phyloP scores from a whole-genome alignment of 2,113 vertebrate genomes.

The Tylochromis polylepis region DNA sequence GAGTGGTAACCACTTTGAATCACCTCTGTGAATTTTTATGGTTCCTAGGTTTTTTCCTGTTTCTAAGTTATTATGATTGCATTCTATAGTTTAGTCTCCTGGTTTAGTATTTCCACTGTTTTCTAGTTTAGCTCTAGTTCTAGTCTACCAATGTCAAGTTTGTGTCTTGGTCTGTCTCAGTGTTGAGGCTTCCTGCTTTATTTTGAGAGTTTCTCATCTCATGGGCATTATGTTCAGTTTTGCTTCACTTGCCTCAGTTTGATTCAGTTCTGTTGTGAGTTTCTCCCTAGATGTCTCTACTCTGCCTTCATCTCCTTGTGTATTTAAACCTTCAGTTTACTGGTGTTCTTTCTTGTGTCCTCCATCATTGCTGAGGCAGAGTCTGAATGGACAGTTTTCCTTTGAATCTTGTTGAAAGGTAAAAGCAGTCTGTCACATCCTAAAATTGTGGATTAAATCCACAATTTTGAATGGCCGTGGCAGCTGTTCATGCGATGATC shows the following conservation, averaged over 20 bases:
- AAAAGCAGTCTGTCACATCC: not conserved
- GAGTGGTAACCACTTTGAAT: not conserved
- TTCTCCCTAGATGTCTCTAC: fast-evolving
- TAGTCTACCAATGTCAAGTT: not conserved
- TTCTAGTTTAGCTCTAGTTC: not conserved
- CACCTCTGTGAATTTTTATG: not conserved
- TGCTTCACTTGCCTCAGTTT: not conserved
- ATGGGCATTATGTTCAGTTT: not conserved
- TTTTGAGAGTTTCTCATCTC: too few species aligned
- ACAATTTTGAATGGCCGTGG: not conserved
- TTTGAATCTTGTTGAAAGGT: fast-evolving
- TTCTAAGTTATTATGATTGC: not conserved
- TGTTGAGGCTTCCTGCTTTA: not conserved
- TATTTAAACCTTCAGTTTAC: not conserved
- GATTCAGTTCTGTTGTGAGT: not conserved
- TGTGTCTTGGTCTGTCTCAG: not conserved
- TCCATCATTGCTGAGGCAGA: not conserved
- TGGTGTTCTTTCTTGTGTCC: not conserved
- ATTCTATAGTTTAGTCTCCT: not conserved
- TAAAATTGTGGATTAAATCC: not conserved
- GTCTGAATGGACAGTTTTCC: not conserved
- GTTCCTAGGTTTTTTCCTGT: fast-evolving
- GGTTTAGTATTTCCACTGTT: fast-evolving
- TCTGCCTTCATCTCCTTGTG: not conserved
- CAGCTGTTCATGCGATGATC: not conserved